Percentiles rank a stretch among this genome's conserved stretches.
phyloP scores from a whole-genome alignment of 1,140 invertebrate genomes.

The Penaeus japonicus region DNA sequence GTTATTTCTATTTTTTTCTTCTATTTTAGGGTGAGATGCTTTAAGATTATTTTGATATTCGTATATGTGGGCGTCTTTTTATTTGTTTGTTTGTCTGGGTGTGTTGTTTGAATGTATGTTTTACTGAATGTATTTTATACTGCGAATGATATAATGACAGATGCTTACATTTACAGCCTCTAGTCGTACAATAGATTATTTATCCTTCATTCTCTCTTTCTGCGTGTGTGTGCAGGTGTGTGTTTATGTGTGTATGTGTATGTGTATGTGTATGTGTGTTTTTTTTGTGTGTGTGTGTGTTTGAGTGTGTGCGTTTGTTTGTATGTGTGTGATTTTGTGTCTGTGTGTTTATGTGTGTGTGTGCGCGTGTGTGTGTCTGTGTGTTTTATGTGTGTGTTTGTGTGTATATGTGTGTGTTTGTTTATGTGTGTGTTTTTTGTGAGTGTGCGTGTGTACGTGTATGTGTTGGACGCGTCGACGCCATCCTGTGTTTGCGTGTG shows the following conservation, averaged over 20 bases:
- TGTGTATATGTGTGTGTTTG: background rate
- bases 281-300: conserved; percentile 8
- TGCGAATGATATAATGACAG: no score
- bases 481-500: background rate
- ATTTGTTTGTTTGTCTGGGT: no score
- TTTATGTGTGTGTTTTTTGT: background rate
- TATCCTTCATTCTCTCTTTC: no score
- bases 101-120: no score
- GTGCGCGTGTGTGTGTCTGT: background rate
- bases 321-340: background rate
- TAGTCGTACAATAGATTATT: no score
- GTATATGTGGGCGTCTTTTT: no score
- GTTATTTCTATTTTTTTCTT: no score
- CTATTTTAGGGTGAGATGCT: no score
- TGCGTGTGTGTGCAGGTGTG: background rate
- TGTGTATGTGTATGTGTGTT: conserved; percentile 12
- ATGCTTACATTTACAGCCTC: no score
- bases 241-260: conserved; percentile 9
- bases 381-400: background rate
- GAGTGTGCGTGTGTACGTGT: conserved; percentile 27
- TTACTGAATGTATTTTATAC: no score
- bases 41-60: no score
- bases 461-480: background rate
- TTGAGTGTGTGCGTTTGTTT: background rate
- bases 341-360: background rate